A percentile compares a stretch with the other conserved stretches of the same genome.
Conservation (phyloP, 92 coral and sea anemone species). For the Montipora capitata region DNA sequence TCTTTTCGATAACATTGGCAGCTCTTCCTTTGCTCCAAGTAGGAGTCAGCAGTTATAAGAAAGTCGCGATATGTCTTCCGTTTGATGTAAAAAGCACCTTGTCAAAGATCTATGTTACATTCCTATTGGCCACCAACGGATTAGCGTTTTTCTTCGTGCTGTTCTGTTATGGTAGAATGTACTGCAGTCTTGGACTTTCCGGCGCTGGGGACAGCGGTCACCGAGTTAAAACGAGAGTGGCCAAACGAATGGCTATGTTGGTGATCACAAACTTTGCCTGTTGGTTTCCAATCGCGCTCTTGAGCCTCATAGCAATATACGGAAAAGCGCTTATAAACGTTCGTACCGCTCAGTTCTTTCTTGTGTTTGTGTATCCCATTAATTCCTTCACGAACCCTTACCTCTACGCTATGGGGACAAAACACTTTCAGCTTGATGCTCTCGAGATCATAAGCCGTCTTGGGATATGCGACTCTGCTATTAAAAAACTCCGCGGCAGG, state of each 20-base stretch:
- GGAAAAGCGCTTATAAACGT: slow-evolving; percentile 82
- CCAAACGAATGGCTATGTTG: slow-evolving; percentile 94
- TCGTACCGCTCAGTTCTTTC: slow-evolving; percentile 84
- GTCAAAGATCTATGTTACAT: slow-evolving; percentile 84
- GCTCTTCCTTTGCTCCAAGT: slow-evolving; percentile 69
- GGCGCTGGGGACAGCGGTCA: slow-evolving; percentile 64
- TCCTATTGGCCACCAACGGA: slow-evolving; percentile 89
- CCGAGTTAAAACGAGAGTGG: slow-evolving; percentile 88
- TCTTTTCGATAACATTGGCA: slow-evolving; percentile 82
- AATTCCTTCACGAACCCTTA: slow-evolving; percentile 96
- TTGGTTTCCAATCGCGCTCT: slow-evolving; percentile 96
- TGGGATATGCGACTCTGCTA: slow-evolving; percentile 71
- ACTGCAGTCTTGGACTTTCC: slow-evolving; percentile 86
- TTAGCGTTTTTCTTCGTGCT: slow-evolving; percentile 86
- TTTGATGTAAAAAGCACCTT: slow-evolving; percentile 77
- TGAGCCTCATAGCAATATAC: slow-evolving; percentile 91
- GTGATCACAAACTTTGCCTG: slow-evolving; percentile 94
- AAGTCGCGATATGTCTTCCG: slow-evolving; percentile 96
- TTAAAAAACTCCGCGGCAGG: slow-evolving; percentile 54
- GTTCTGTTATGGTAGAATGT: slow-evolving; percentile 91
- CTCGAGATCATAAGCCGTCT: slow-evolving; percentile 70
- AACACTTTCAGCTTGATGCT: slow-evolving; percentile 90
- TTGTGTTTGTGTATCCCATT: slow-evolving; percentile 94
- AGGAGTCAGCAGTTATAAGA: slow-evolving; percentile 81
- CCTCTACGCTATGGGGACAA: slow-evolving; percentile 92